Base-by-base conservation (phyloP, 1,140 invertebrate species). In the Chironomus tepperi region DNA sequence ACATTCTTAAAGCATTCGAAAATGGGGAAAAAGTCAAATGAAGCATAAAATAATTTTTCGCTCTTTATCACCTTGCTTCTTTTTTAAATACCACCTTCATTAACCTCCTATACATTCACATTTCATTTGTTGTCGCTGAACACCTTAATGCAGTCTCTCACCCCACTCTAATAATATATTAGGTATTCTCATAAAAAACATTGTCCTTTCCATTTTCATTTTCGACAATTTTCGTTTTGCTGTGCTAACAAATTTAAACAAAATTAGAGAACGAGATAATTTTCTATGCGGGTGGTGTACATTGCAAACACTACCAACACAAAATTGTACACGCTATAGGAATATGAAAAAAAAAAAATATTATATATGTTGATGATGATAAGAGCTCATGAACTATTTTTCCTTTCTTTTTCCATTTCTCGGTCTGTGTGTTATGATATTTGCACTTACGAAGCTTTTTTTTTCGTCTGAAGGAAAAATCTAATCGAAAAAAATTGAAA, bases 51-150 rank as follows among this genome's bases (percentile, higher is more conserved):
- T 70, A 70, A 70, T 70, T 70, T 70, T 18, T 19, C 65, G 65
- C 65, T 70, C 65, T 70, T 70, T 70, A 70, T 70, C 65, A 70
- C 65, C 65, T 70, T 70, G n/a, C 12, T n/a, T 57, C n/a, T 57
- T 57, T 57, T 57, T 12, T 57, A 12, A 57, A 12, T 57, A 5
- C 12, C 47, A n/a, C 12, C 47, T 12, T 57, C 47, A 5, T n/a
- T n/a, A n/a, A 9, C 47, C 47, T 15, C 43, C 5, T 34, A 7
- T 3, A 47, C 43, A 47, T 47, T 10, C 43, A 57, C 10, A 57
- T 5, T n/a, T 57, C n/a, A n/a, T 57, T 57, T 15, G 47, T 57
- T 15, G 24, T 34, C 24, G 24, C 24, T 34, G 24, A 2, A 34
- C 24, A 34, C 24, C 24, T 34, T 34, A 34, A 34, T 34, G 24